phyloP scores from a whole-genome alignment of 2,888 invertebrate genomes.

The Caenorhabditis sulstoni region DNA sequence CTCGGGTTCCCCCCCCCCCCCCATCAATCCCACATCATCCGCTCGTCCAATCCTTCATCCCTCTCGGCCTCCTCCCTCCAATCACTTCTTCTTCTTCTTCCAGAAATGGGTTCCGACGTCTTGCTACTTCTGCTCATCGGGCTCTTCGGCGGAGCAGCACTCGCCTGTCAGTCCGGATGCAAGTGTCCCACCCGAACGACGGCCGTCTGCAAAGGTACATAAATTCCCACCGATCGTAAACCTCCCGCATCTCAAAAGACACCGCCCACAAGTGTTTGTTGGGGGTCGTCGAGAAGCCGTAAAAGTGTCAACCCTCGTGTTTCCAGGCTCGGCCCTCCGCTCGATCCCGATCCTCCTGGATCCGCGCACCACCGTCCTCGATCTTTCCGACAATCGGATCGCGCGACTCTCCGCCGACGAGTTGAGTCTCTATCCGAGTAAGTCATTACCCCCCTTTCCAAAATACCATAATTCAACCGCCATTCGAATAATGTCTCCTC shows the following conservation, averaged over 20 bases:
- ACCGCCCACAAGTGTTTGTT: constrained; percentile 37
- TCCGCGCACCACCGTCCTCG: constrained; percentile 60
- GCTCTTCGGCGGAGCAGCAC: neutral
- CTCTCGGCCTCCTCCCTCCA: constrained; percentile 14
- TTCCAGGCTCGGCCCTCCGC: constrained; percentile 48
- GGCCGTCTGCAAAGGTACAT: constrained; percentile 59
- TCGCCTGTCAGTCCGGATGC: constrained; percentile 63
- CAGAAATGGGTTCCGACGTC: constrained; percentile 2
- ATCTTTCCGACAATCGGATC: constrained; percentile 63
- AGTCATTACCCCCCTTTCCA: constrained; percentile 27
- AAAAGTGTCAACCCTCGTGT: constrained; percentile 12
- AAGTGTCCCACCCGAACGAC: constrained; percentile 56
- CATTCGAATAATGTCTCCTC: neutral
- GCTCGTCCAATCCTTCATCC: constrained; percentile 44
- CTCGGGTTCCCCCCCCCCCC: constrained; percentile 21
- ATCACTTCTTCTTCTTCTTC: constrained; percentile 2
- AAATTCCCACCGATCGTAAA: constrained; percentile 45
- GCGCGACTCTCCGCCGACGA: constrained; percentile 62
- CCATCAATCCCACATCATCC: constrained; percentile 42
- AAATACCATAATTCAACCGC: constrained; percentile 18
- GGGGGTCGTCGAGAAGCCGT: constrained; percentile 35
- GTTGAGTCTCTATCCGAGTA: constrained; percentile 68
- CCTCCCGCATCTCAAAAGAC: constrained; percentile 14
- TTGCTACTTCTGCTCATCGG: constrained; percentile 12
- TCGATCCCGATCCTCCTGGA: constrained; percentile 67